Evolutionary conservation across 2,888 invertebrate genomes (phyloP), one percentile per base, ranked within the genome.

Genomic region (Eutolmus rufibarbis): DNA sequence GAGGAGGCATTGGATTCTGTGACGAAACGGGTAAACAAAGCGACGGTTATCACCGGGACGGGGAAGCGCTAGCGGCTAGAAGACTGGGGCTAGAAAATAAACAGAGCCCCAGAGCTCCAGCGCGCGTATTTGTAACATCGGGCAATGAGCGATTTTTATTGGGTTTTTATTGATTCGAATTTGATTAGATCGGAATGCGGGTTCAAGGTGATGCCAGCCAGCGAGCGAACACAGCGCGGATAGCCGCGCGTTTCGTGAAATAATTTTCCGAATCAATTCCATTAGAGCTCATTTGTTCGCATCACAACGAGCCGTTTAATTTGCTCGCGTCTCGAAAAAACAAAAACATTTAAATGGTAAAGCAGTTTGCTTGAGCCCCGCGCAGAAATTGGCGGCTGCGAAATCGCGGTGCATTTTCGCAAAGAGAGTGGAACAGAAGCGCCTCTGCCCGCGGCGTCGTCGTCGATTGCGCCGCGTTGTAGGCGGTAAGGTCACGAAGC

Each of bases 131-230:
- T 37, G 37, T 14, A 40, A 0, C 40, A 19, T 19, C n/a, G 78
- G 40, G 43, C 9, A 40, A 23, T 19, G 37, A 78, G 76, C 40
- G 78, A 78, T 78, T 78, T 78, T 78, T 78, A 78, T 78, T 78
- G 78, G 78, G 40, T 78, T 78, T 78, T 78, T 78, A 78, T 78
- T 78, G 78, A 78, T 40, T 78, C 78, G 78, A 78, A 78, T 78
- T 78, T 37, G 43, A 78, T 78, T 78, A 78, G 78, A 43, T 78
- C 37, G 78, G 78, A 78, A 78, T 78, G 78, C 78, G 78, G 40
- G 78, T 78, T 40, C 78, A 78, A 78, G 78, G 78, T 78, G 43
- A 78, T 78, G 78, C 43, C 78, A 78, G 37, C 40, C 7, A 77
- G 19, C 77, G 19, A 56, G 19, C 19, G 56, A 16, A 5, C 56